Percentiles rank a stretch among this genome's conserved stretches.
Conservation (phyloP, 2,797 vertebrate species). For the Melanotaenia pygmaea region DNA sequence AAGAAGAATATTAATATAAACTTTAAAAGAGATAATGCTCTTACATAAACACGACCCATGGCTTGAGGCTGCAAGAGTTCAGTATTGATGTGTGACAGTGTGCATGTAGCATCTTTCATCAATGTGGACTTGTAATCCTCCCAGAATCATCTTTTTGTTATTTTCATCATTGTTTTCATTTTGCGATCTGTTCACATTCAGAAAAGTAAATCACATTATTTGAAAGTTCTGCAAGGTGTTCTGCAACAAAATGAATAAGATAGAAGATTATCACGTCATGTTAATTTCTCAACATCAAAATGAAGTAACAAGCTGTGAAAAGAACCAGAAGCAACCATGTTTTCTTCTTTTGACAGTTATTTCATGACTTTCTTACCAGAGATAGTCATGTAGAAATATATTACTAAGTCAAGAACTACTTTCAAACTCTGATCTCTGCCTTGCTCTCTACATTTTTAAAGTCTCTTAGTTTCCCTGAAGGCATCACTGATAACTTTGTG, state of each 20-base stretch:
- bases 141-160: conserved; percentile 16
- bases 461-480: conserved; percentile 57
- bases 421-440: conserved; percentile 11
- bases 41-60: not conserved
- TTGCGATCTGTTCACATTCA: not conserved
- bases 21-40: not conserved
- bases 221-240: conserved; percentile 7
- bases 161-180: not conserved
- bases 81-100: not conserved
- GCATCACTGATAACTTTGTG: conserved; percentile 54
- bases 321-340: not conserved
- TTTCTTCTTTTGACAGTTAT: not conserved
- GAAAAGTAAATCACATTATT: conserved; percentile 7
- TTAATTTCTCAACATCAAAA: conserved; percentile 4
- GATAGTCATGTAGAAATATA: conserved; percentile 20
- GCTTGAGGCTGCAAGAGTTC: not conserved
- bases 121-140: not conserved
- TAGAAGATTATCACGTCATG: conserved; percentile 7
- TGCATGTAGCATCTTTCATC: not conserved
- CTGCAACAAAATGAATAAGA: conserved; percentile 16
- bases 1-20: not conserved
- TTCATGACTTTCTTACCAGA: conserved; percentile 12
- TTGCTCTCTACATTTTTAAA: conserved; percentile 21
- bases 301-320: conserved; percentile 17
- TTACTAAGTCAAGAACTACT: conserved; percentile 51